Evolutionary conservation across 2,113 vertebrate genomes (phyloP).

Genomic region (Peromyscus polionotus): DNA sequence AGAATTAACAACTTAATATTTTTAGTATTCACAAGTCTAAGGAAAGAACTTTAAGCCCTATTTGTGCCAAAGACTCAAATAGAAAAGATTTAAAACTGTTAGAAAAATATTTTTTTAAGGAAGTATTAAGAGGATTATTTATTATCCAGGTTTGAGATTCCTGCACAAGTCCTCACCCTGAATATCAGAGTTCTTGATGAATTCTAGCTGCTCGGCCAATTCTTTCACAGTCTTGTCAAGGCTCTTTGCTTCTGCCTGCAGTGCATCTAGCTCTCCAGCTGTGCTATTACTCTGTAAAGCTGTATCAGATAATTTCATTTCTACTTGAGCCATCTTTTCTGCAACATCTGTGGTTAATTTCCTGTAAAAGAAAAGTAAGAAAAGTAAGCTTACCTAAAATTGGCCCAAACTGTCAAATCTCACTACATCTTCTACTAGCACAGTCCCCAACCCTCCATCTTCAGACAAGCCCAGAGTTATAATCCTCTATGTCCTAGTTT

Average conservation of each 20-base stretch:
- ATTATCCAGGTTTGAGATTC: conserved; percentile 21
- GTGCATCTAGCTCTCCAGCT: conserved; percentile 84
- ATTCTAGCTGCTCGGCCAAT: conserved; percentile 94
- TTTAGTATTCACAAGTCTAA: neutral
- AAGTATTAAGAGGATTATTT: conserved; percentile 46
- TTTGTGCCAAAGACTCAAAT: conserved; percentile 20
- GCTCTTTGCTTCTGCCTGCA: conserved; percentile 91
- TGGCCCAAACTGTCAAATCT: conserved; percentile 14
- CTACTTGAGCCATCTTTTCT: conserved; percentile 90
- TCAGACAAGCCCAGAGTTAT: neutral
- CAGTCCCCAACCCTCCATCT: neutral
- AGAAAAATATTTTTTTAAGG: neutral
- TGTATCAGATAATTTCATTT: conserved; percentile 88
- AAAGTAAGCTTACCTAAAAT: conserved; percentile 45
- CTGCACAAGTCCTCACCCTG: conserved; percentile 88
- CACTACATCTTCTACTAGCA: neutral
- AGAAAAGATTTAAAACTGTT: conserved; percentile 25
- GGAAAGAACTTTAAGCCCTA: neutral
- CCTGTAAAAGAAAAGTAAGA: conserved; percentile 84
- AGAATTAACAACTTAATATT: conserved; percentile 29
- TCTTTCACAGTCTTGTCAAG: conserved; percentile 92
- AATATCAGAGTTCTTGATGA: conserved; percentile 98
- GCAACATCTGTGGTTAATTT: conserved; percentile 92
- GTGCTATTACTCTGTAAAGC: conserved; percentile 87
- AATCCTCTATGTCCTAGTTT: conserved; percentile 62